A percentile compares a stretch with the other conserved stretches of the same genome.
phyloP scores from a whole-genome alignment of 1,140 invertebrate species.

The Trachelipus rathkii region DNA sequence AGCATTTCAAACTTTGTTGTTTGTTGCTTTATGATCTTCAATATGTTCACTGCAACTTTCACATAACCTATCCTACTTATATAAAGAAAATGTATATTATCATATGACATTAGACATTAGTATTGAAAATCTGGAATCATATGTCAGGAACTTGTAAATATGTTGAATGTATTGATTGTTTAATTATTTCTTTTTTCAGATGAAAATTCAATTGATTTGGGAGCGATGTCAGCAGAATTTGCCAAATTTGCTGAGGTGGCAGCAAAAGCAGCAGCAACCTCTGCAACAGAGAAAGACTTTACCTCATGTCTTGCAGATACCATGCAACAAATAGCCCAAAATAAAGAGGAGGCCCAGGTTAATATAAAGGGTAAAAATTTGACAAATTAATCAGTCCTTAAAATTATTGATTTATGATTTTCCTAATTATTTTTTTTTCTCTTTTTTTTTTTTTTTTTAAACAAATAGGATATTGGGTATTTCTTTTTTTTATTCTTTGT shows the following conservation, averaged over 20 bases:
- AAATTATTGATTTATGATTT: background rate
- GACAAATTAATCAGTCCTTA: background rate
- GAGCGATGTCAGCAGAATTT: constrained; percentile 32
- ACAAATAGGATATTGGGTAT: background rate
- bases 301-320: constrained; percentile 32
- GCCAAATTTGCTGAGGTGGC: constrained; percentile 36
- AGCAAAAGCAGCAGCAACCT: constrained; percentile 16
- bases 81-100: too few relatives aligned
- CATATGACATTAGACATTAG: too few relatives aligned
- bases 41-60: too few relatives aligned
- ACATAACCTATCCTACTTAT: too few relatives aligned
- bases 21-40: too few relatives aligned
- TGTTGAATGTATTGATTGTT: too few relatives aligned
- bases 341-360: constrained; percentile 25
- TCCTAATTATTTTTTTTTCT: background rate
- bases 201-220: constrained; percentile 18
- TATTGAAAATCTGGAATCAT: too few relatives aligned
- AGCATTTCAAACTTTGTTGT: too few relatives aligned
- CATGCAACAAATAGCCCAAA: constrained; percentile 28
- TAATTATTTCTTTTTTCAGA: too few relatives aligned
- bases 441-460: background rate
- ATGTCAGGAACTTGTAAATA: too few relatives aligned
- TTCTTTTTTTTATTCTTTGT: background rate
- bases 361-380: constrained; percentile 1
- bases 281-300: constrained; percentile 28